These are phyloP conservation scores for Galaxias olidus DNA, from an alignment of 2,797 vertebrate species.

Conservation along the genomic window DNA sequence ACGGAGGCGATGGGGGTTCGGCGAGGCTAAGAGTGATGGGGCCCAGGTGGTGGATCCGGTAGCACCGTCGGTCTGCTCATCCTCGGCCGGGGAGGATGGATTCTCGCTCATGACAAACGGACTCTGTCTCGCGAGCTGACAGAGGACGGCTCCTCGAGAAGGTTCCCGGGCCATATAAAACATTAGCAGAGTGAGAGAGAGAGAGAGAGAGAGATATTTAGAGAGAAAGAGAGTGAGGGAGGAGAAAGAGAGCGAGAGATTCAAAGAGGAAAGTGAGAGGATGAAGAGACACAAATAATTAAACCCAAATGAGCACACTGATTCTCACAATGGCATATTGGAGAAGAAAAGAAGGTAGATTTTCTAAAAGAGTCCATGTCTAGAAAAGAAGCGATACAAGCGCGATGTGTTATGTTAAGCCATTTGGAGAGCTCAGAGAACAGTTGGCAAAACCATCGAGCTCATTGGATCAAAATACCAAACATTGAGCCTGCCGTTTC, in stretches of 20 bases:
- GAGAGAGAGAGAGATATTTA: conserved; percentile 1
- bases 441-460: conserved; percentile 43
- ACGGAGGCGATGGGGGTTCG: conserved; percentile 4
- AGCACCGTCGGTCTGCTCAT: background rate
- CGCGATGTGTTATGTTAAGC: no score
- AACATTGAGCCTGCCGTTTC: conserved; percentile 33
- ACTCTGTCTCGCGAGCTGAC: conserved; percentile 28
- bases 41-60: conserved; percentile 22
- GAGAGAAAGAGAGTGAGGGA: conserved; percentile 1
- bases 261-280: background rate
- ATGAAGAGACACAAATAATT: conserved; percentile 5
- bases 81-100: conserved; percentile 20
- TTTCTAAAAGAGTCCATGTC: no score
- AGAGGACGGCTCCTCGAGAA: conserved; percentile 14
- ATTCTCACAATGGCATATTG: no score
- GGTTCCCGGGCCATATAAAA: conserved; percentile 7
- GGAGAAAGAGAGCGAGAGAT: background rate
- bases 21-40: conserved; percentile 7
- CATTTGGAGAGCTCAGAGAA: conserved; percentile 35
- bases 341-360: no score
- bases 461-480: conserved; percentile 46
- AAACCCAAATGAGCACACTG: background rate
- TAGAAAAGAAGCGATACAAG: no score
- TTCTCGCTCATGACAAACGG: conserved; percentile 14
- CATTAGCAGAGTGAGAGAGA: background rate